Percentiles rank a stretch among this genome's conserved stretches.
Conservation (phyloP, 2,797 vertebrate species). For the Enteromius afrohamiltoni region DNA sequence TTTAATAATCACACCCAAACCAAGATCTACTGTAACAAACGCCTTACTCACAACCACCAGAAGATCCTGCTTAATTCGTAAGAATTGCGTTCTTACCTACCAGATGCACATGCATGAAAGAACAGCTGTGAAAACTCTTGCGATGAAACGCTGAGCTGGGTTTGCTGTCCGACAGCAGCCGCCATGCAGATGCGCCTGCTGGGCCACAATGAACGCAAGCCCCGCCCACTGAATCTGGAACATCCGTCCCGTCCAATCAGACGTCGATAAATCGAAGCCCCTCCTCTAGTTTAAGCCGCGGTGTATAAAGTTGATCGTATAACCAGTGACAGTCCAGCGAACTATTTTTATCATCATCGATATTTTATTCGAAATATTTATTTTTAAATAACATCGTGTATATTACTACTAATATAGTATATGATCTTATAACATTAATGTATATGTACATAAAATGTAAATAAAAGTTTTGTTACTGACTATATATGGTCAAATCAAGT, state of each 20-base stretch:
- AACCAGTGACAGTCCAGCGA: neutral
- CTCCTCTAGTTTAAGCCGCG: neutral
- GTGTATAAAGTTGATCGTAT: neutral
- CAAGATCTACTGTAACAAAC: neutral
- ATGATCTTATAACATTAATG: neutral
- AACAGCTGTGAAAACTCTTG: neutral
- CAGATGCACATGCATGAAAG: slow-evolving; percentile 5
- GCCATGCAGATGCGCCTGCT: slow-evolving; percentile 74
- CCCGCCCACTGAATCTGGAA: slow-evolving; percentile 67
- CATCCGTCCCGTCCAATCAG: slow-evolving; percentile 54
- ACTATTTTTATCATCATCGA: neutral
- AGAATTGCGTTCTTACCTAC: neutral
- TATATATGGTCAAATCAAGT: neutral
- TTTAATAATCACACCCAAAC: slow-evolving; percentile 14
- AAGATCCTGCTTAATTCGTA: neutral
- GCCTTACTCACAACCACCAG: neutral
- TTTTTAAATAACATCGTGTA: neutral
- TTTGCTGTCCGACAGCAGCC: slow-evolving; percentile 39
- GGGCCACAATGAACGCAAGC: slow-evolving; percentile 65
- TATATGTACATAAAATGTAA: neutral
- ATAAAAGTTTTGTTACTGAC: neutral
- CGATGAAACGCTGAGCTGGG: slow-evolving; percentile 13
- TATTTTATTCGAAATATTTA: neutral
- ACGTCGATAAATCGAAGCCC: slow-evolving; percentile 18
- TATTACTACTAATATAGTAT: no score